A percentile compares a stretch with the other conserved stretches of the same genome.
phyloP scores from a whole-genome alignment of 2,113 vertebrate genomes.

The Craseonycteris thonglongyai region DNA sequence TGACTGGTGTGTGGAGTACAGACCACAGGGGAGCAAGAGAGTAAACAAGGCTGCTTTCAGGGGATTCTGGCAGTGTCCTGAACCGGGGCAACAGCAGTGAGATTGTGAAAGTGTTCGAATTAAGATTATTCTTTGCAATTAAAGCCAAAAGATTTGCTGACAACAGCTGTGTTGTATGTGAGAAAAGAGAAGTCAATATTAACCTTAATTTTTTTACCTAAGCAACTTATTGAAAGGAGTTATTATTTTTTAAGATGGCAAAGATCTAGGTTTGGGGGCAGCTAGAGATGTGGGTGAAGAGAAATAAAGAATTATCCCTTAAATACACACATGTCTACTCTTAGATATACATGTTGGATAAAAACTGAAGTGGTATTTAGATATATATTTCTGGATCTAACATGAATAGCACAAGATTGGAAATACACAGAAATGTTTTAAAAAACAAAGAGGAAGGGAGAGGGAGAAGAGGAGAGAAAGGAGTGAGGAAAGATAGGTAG shows the following conservation, averaged over 20 bases:
- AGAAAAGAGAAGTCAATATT: not conserved
- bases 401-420: not conserved
- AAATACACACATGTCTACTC: not conserved
- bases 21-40: not conserved
- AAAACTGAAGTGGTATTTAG: not conserved
- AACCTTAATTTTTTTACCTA: not conserved
- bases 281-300: not conserved
- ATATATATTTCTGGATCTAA: not conserved
- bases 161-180: not conserved
- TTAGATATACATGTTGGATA: not conserved
- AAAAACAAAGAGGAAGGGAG: no score
- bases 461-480: no score
- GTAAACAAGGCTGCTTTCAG: not conserved
- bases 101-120: no score
- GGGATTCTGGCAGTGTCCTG: not conserved
- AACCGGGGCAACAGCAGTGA: not conserved
- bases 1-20: accelerated
- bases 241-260: not conserved
- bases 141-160: not conserved
- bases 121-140: not conserved
- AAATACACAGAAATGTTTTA: not conserved
- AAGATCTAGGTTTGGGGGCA: not conserved
- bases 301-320: not conserved
- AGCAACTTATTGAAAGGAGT: not conserved
- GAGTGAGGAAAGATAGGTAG: not conserved